Evolutionary conservation across 1,140 invertebrate genomes (phyloP).

Genomic region (Cydia amplana): DNA sequence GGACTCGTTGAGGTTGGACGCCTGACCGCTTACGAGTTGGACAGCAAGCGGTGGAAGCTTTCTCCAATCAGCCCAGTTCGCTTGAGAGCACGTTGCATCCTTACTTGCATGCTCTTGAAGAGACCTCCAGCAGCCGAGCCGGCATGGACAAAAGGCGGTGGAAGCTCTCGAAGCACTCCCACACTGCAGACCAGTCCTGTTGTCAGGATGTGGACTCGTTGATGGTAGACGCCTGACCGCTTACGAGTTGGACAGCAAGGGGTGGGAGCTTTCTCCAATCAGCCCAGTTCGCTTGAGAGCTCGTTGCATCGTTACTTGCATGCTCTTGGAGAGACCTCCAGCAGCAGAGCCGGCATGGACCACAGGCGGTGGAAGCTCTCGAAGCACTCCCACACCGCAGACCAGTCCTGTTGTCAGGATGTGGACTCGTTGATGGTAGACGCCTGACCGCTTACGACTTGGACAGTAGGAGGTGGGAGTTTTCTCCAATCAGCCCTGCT

Average conservation of each 20-base stretch:
- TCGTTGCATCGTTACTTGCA: constrained; percentile 81
- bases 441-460: too few relatives aligned
- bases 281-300: too few relatives aligned
- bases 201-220: constrained; percentile 80
- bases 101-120: constrained; percentile 85
- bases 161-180: constrained; percentile 90
- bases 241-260: too few relatives aligned
- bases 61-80: too few relatives aligned
- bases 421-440: constrained; percentile 65
- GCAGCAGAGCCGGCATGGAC: constrained; percentile 81
- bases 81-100: too few relatives aligned
- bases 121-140: constrained; percentile 82
- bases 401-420: constrained; percentile 88
- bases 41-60: too few relatives aligned
- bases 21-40: too few relatives aligned
- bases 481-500: too few relatives aligned
- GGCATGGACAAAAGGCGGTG: constrained; percentile 82
- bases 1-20: constrained; percentile 42
- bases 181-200: constrained; percentile 90
- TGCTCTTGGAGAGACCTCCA: constrained; percentile 84
- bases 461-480: too few relatives aligned
- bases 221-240: too few relatives aligned
- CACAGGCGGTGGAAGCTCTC: constrained; percentile 86
- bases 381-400: constrained; percentile 89
- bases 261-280: too few relatives aligned